Evolutionary conservation across 1,140 invertebrate genomes (phyloP), one percentile per base, ranked within the genome.

Genomic region (Parasteatoda tepidariorum): DNA sequence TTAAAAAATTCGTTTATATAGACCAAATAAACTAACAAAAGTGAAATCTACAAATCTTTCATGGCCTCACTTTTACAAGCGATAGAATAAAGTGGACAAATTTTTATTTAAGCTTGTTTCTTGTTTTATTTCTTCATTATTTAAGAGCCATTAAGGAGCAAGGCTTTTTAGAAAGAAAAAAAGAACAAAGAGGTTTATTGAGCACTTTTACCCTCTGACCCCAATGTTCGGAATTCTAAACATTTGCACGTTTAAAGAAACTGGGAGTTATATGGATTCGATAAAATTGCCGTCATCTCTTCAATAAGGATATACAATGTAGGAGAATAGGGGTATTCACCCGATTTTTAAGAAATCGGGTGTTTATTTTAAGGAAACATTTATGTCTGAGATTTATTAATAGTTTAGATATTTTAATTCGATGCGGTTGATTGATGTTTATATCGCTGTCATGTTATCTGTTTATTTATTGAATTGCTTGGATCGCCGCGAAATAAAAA

Each of bases 181-280:
- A 59, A 48, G 18, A 18, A 76, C 74, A 76, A 76, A 76, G 74
- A 76, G 61, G 59, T 66, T 76, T 76, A 76, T 76, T 76, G 74
- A 76, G 74, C 57, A 76, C 74, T 64, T 15, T 18, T 15, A 26
- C 62, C 74, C 74, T 76, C 61, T 76, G 28, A 76, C 57, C 74
- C n/a, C 59, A 62, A 6, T 2, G 61, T 2, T 2, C 41, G 33
- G 74, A 76, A 76, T 76, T 64, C 34, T 64, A 76, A 76, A 76
- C 74, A 76, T 76, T 76, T 76, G 64, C 61, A 28, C 28, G 15
- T 64, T 18, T 34, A 26, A 76, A 61, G 38, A n/a, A 74, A 64
- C 57, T 76, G 38, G 24, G 34, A 76, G 38, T 64, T 76, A 64
- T 76, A 62, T 76, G 38, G 62, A 28, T 71, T 71, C 38, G 38